Percentiles rank a stretch among this genome's conserved stretches.
phyloP scores from a whole-genome alignment of 2,113 vertebrate genomes.

The Oreochromis niloticus region DNA sequence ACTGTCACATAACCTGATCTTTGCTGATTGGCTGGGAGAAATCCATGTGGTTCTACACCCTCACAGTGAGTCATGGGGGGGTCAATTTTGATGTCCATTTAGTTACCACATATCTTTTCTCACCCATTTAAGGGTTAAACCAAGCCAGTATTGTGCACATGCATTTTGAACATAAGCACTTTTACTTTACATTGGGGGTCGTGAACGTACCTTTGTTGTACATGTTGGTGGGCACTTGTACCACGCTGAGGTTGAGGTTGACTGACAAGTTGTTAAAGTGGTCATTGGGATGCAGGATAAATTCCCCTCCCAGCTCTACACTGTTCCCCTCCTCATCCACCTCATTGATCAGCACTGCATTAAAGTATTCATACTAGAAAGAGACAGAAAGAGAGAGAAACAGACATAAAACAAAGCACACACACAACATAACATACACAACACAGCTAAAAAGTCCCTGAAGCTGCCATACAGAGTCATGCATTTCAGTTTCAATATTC shows the following conservation, averaged over 20 bases:
- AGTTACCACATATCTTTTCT: neutral
- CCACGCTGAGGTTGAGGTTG: constrained; percentile 93
- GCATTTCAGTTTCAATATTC: neutral
- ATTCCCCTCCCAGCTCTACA: constrained; percentile 91
- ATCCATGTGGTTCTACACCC: neutral
- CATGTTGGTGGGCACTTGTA: constrained; percentile 98
- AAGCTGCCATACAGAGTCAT: neutral
- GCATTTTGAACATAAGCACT: neutral
- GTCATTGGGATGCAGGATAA: constrained; percentile 93
- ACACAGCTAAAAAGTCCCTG: neutral
- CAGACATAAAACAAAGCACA: neutral
- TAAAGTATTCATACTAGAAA: constrained; percentile 97
- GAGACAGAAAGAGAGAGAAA: neutral
- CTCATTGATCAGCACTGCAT: constrained; percentile 95
- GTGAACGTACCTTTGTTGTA: constrained; percentile 83
- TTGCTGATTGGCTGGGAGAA: neutral
- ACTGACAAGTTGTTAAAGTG: constrained; percentile 98
- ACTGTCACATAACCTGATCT: neutral
- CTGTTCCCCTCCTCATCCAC: constrained; percentile 89
- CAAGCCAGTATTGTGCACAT: neutral
- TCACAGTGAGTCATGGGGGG: neutral
- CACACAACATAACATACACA: neutral
- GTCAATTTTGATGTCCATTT: neutral
- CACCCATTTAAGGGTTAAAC: neutral
- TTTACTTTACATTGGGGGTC: neutral